Base-by-base conservation (phyloP, 2,888 invertebrate genomes). In the Chloroclysta siterata region DNA sequence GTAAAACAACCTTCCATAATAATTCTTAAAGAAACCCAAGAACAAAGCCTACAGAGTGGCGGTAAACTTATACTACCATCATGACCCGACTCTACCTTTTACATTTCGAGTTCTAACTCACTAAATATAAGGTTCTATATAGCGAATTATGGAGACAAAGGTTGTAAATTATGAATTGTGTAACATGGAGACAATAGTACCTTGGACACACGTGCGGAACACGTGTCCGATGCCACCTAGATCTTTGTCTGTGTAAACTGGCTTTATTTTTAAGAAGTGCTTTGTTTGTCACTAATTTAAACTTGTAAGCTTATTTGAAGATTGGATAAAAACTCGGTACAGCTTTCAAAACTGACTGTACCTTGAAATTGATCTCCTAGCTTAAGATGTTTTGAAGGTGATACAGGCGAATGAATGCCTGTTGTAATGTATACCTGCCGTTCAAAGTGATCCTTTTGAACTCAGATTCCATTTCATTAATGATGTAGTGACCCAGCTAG, bases 141-240 rank as follows among this genome's bases (percentile, higher is more conserved):
- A 8, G 46, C 36, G 11, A n/a, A 51, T 46, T 10, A 13, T 22
- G 3, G 10, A 8, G 41, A 42, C 41, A 13, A 58, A 42, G 57
- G 71, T 65, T 60, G 64, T 72, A 66, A 69, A 72, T 71, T 66
- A 65, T 55, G 36, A 55, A 63, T 66, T 69, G 72, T 76, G 60
- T 69, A 68, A 66, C 65, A 69, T 60, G 60, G 61, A 80, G 79
- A 87, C 84, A 88, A 87, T 83, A 74, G 77, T 78, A 83, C 84
- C 82, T 83, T 75, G 75, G 74, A 55, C 68, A 66, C 83, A 84
- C 87, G 85, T 86, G 86, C 77, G 75, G 52, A 70, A 73, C 85
- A 87, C 85, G 85, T 88, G 88, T 72, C 72, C 59, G 53, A 68
- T 69, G 66, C 70, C 71, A 76, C 76, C 77, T 78, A 71, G 60